Percentiles rank a stretch among this genome's conserved stretches.
Conservation (phyloP, 2,113 vertebrate species). For the Morone saxatilis region DNA sequence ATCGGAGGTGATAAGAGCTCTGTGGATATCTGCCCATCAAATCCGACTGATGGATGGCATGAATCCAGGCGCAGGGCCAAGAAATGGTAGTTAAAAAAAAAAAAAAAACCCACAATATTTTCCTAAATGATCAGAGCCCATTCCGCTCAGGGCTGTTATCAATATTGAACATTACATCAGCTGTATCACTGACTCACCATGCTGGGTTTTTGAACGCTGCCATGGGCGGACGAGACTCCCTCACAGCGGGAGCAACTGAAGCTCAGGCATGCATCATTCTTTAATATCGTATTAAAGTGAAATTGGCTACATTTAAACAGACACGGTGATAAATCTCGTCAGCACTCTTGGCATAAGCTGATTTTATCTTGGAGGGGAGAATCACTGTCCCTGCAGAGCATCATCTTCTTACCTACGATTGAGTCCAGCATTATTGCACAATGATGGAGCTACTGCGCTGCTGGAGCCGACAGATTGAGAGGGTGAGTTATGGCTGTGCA, state of each 20-base stretch:
- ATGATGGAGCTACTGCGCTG: slow-evolving; percentile 67
- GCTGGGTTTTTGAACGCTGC: slow-evolving; percentile 57
- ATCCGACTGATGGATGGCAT: slow-evolving; percentile 53
- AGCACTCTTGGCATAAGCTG: slow-evolving; percentile 60
- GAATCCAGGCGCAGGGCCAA: slow-evolving; percentile 47
- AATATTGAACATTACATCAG: slow-evolving; percentile 84
- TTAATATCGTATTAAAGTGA: slow-evolving; percentile 85
- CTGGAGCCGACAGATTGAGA: slow-evolving; percentile 56
- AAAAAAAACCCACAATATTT: slow-evolving; percentile 60
- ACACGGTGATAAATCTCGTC: slow-evolving; percentile 80
- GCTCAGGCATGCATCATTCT: slow-evolving; percentile 83
- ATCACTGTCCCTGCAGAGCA: slow-evolving; percentile 71
- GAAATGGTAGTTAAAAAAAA: slow-evolving; percentile 36
- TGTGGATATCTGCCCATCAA: slow-evolving; percentile 65
- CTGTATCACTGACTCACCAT: slow-evolving; percentile 40
- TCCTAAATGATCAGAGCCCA: slow-evolving; percentile 79
- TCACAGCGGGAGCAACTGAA: slow-evolving; percentile 45
- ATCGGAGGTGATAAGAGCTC: slow-evolving; percentile 54
- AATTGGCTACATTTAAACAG: slow-evolving; percentile 86
- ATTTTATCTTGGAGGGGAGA: slow-evolving; percentile 70
- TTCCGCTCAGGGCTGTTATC: slow-evolving; percentile 79
- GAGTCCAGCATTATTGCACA: slow-evolving; percentile 74
- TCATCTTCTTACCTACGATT: slow-evolving; percentile 71
- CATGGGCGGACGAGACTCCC: slow-evolving; percentile 47
- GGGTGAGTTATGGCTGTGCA: slow-evolving; percentile 67